Conservation (phyloP, 2,888 invertebrate species). For the Heliconius charithonia region DNA sequence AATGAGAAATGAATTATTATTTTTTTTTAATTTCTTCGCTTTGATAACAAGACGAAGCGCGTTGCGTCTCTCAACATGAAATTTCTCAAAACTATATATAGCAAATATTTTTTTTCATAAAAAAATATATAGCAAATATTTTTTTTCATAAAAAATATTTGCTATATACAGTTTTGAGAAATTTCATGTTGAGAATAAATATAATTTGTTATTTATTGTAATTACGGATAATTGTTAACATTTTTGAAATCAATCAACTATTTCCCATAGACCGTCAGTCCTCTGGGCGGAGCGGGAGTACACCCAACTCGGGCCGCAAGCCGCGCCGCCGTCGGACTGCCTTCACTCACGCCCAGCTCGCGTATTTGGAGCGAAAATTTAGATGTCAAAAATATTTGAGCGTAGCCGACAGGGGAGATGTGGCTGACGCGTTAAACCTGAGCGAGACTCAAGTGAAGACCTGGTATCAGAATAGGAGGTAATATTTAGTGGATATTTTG, state of each 20-base stretch:
- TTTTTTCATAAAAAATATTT: too few species aligned
- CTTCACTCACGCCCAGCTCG: slow-evolving; percentile 96
- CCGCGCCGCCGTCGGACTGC: slow-evolving; percentile 94
- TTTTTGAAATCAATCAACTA: not conserved
- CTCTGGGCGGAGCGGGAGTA: slow-evolving; percentile 52
- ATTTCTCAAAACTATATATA: too few species aligned
- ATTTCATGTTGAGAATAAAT: too few species aligned
- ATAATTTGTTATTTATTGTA: not conserved
- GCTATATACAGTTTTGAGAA: too few species aligned
- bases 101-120: too few species aligned
- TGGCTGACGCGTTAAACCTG: slow-evolving; percentile 93
- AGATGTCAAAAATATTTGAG: slow-evolving; percentile 96
- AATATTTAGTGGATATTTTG: slow-evolving; percentile 47
- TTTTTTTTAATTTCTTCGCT: too few species aligned
- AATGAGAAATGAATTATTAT: too few species aligned
- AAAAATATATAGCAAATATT: too few species aligned
- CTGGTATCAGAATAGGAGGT: slow-evolving; percentile 96
- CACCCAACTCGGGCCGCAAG: slow-evolving; percentile 85
- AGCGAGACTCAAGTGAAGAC: slow-evolving; percentile 98
- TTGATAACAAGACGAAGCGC: too few species aligned
- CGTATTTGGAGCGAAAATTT: slow-evolving; percentile 95
- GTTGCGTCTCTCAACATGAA: too few species aligned
- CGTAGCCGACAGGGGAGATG: slow-evolving; percentile 96
- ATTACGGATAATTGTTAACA: not conserved
- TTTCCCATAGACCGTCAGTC: slow-evolving; percentile 60